Evolutionary conservation across 2,888 invertebrate species (phyloP).

Genomic region (Dasypolia templi): DNA sequence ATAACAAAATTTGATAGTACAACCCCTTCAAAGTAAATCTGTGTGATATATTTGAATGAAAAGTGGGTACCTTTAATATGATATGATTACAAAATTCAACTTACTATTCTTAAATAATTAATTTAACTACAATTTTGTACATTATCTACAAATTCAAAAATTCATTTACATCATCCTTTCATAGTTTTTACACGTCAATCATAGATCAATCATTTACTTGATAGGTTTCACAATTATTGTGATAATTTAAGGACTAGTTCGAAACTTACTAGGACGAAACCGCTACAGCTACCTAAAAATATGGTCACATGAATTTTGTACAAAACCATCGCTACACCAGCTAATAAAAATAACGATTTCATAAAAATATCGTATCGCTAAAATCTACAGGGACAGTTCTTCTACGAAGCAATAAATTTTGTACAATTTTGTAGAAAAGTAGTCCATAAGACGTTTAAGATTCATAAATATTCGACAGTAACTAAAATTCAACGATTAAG

Average conservation of each 20-base stretch:
- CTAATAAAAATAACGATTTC: slow-evolving; percentile 73
- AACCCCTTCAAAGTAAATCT: slow-evolving; percentile 68
- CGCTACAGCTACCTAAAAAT: slow-evolving; percentile 83
- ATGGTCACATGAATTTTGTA: slow-evolving; percentile 86
- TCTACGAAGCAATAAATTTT: slow-evolving; percentile 77
- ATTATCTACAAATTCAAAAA: slow-evolving; percentile 87
- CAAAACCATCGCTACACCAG: slow-evolving; percentile 78
- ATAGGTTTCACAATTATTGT: slow-evolving; percentile 71
- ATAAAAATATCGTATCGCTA: slow-evolving; percentile 72
- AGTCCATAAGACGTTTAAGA: slow-evolving; percentile 78
- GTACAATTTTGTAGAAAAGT: slow-evolving; percentile 83
- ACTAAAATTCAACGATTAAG: slow-evolving; percentile 71
- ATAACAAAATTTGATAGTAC: slow-evolving; percentile 69
- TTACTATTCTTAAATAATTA: slow-evolving; percentile 83
- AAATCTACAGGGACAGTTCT: slow-evolving; percentile 72
- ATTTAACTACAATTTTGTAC: slow-evolving; percentile 85
- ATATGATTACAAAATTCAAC: slow-evolving; percentile 90
- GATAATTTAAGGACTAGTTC: slow-evolving; percentile 87
- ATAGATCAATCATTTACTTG: slow-evolving; percentile 67
- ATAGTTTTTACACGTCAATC: slow-evolving; percentile 75
- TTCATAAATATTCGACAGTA: slow-evolving; percentile 77
- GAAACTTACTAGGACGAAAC: slow-evolving; percentile 89
- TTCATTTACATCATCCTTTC: slow-evolving; percentile 77
- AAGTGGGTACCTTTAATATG: slow-evolving; percentile 80
- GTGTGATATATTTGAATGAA: slow-evolving; percentile 75